Percentiles rank a stretch among this genome's conserved stretches.
Evolutionary conservation across 1,140 invertebrate species (phyloP).

Genomic region (Euglossa dilemma): DNA sequence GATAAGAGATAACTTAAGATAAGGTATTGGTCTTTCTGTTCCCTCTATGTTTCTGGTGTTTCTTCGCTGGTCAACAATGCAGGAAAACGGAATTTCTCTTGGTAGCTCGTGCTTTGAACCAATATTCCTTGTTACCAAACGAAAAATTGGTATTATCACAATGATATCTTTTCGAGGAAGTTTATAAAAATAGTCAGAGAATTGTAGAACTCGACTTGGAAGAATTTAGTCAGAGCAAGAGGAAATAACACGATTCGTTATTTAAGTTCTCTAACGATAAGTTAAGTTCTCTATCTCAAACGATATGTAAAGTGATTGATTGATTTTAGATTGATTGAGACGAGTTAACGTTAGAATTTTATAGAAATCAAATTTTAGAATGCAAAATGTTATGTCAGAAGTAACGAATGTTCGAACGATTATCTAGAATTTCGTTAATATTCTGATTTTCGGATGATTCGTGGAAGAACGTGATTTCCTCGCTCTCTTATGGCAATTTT

Average conservation of each 20-base stretch:
- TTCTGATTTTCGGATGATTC: background rate
- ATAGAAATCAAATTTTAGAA: background rate
- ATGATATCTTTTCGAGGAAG: too few relatives aligned
- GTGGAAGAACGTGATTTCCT: constrained; percentile 16
- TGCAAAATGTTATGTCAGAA: background rate
- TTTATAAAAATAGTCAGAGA: too few relatives aligned
- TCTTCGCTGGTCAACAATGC: background rate
- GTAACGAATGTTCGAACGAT: background rate
- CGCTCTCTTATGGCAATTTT: constrained; percentile 44
- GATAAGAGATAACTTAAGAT: constrained; percentile 29
- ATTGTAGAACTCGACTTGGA: too few relatives aligned
- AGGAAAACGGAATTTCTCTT: background rate
- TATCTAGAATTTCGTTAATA: too few relatives aligned
- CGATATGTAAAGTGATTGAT: background rate
- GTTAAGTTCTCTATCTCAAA: background rate
- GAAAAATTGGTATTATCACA: background rate
- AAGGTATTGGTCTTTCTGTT: background rate
- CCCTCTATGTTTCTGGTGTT: background rate
- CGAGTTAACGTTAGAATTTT: background rate
- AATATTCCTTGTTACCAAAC: background rate
- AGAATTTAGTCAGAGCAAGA: too few relatives aligned
- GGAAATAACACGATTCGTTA: too few relatives aligned
- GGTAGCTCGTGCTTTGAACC: too few relatives aligned
- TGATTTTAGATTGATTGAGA: background rate
- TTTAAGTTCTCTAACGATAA: background rate